Base-by-base conservation (phyloP, 2,113 vertebrate species). In the Hepsetus odoe region DNA sequence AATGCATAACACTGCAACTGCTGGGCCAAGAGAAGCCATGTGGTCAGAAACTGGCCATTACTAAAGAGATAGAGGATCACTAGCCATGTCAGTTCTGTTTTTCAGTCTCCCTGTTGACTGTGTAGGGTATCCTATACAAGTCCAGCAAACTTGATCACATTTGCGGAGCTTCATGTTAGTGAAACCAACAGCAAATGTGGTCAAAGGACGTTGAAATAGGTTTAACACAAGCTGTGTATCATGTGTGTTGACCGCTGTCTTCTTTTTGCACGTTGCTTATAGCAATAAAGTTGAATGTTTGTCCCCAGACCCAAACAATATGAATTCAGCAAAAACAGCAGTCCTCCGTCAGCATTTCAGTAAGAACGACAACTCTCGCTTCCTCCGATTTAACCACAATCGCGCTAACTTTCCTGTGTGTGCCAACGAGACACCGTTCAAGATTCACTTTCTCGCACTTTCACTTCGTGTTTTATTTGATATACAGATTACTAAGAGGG, bases 361-460 rank as follows among this genome's bases (percentile, higher is more conserved):
- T 78, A 75, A 74, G 79, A 82, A 79, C 40, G 83, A 78, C 62
- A 76, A 16, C 81, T 87, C 38, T 80, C 76, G 84, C 90, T 92
- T 93, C 91, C 90, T 89, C 85, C 81, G 80, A 80, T 82, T 68
- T 80, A 68, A 87, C 88, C 84, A 79, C 87, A 84, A 87, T 80
- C 85, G 84, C 80, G 80, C 61, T 81, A 67, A 59, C 85, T 85
- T 82, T 92, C 90, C 89, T 87, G 81, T 80, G 49, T 74, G 85
- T 73, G 81, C 82, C 77, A 86, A 84, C 87, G 64, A 83, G 82
- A 86, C 40, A 32, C 51, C 72, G 74, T 66, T 84, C 84, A 88
- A 87, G 81, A 87, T 90, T 92, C 90, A 92, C 92, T 92, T 93
- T 92, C 89, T 89, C 88, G 86, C 84, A 90, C 88, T 92, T 93